Conservation (phyloP, 2,113 vertebrate genomes). For the Marcusenius ussheri region DNA sequence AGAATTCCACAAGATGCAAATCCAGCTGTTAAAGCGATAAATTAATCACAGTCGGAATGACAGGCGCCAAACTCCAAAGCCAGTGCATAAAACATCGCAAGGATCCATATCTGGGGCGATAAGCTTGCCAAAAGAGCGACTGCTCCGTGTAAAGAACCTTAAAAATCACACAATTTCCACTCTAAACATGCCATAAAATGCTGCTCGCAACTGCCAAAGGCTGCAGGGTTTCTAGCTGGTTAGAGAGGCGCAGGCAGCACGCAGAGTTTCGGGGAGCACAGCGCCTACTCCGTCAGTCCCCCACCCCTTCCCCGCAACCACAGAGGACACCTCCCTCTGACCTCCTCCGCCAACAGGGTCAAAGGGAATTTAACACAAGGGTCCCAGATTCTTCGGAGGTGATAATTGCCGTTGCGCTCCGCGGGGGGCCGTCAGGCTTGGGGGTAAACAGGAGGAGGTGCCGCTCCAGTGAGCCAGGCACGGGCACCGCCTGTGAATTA, state of each 20-base stretch:
- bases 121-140: slow-evolving; percentile 27
- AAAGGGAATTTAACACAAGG: slow-evolving; percentile 67
- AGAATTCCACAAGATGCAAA: slow-evolving; percentile 9
- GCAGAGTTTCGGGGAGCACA: slow-evolving; percentile 6
- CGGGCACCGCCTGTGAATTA: slow-evolving; percentile 52
- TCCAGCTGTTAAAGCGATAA: slow-evolving; percentile 3
- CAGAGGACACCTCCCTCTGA: slow-evolving; percentile 52
- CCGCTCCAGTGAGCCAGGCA: slow-evolving; percentile 25
- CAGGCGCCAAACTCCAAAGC: background rate
- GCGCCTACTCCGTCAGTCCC: slow-evolving; percentile 21
- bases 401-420: slow-evolving; percentile 69
- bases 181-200: slow-evolving; percentile 52
- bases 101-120: slow-evolving; percentile 3
- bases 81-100: background rate
- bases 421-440: slow-evolving; percentile 58
- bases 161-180: slow-evolving; percentile 39
- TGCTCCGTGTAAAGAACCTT: slow-evolving; percentile 35
- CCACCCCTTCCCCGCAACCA: slow-evolving; percentile 39
- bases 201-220: slow-evolving; percentile 37
- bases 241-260: background rate
- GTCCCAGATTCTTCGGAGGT: slow-evolving; percentile 72
- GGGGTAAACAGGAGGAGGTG: slow-evolving; percentile 58
- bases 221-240: background rate
- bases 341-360: slow-evolving; percentile 60
- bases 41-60: slow-evolving; percentile 13